A percentile compares a stretch with the other conserved stretches of the same genome.
These are phyloP conservation scores for Ranitomeya imitator DNA, from an alignment of 2,113 vertebrate species.

Conservation along the genomic window DNA sequence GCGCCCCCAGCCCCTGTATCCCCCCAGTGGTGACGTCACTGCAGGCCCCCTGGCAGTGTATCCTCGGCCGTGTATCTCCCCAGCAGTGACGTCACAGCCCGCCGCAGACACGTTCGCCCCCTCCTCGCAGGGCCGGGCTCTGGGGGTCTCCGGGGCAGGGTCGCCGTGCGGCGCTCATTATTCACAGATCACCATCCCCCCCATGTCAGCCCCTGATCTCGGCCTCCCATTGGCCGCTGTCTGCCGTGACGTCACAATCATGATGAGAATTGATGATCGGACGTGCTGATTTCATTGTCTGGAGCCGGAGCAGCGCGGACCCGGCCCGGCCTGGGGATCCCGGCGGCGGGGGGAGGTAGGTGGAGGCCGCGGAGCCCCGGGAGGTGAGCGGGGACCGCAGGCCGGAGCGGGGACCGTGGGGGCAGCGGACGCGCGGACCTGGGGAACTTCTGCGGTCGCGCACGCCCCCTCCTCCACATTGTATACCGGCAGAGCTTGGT, in stretches of 20 bases:
- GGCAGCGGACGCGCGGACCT: not conserved
- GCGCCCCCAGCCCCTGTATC: no score
- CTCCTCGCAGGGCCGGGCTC: no score
- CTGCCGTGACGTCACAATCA: slow-evolving; percentile 93
- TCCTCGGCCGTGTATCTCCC: no score
- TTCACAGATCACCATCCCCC: not conserved
- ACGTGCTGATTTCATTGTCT: slow-evolving; percentile 98
- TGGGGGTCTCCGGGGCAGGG: no score
- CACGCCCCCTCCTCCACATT: not conserved
- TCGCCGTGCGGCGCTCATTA: not conserved
- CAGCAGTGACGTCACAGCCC: no score
- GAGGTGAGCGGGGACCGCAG: not conserved
- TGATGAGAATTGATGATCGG: slow-evolving; percentile 99
- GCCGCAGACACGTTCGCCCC: no score
- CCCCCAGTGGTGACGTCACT: no score
- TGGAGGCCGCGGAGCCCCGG: no score
- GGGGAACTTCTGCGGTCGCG: not conserved
- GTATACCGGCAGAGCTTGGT: no score
- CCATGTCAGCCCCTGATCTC: slow-evolving; percentile 78
- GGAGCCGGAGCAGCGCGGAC: slow-evolving; percentile 87
- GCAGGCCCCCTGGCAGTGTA: no score
- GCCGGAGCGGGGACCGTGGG: not conserved
- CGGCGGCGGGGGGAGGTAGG: not conserved
- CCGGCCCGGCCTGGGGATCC: slow-evolving; percentile 60
- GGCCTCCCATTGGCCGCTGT: slow-evolving; percentile 85